Evolutionary conservation across 2,888 invertebrate species (phyloP).

Genomic region (Volucella bombylans): DNA sequence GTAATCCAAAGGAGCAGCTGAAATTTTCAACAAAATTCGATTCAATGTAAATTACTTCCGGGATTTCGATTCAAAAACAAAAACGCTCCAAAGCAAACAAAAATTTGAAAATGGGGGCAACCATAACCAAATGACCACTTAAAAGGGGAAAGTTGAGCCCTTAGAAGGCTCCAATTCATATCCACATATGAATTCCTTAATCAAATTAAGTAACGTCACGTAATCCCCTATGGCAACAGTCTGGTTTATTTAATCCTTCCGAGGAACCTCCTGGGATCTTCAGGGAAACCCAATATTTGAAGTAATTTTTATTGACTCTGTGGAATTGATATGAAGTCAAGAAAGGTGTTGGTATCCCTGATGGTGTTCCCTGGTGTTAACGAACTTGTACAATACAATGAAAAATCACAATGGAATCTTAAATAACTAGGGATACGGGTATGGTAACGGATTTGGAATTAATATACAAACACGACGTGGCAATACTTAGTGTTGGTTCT

Average conservation of each 20-base stretch:
- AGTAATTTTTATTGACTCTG: neutral
- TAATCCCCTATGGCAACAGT: neutral
- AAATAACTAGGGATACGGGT: slow-evolving; percentile 17
- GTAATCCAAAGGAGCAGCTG: slow-evolving; percentile 17
- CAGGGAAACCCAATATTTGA: slow-evolving; percentile 17
- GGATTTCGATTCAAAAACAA: neutral
- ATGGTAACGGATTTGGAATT: neutral
- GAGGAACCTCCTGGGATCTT: neutral
- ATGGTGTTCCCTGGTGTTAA: slow-evolving; percentile 6
- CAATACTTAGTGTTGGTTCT: neutral
- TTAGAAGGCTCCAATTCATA: no score
- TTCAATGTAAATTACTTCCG: slow-evolving; percentile 26
- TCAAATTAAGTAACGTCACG: no score
- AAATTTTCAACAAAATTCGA: neutral
- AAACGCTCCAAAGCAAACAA: no score
- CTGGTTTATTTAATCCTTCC: slow-evolving; percentile 17
- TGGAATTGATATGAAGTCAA: slow-evolving; percentile 22
- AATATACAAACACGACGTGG: slow-evolving; percentile 11
- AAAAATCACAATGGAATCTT: slow-evolving; percentile 21
- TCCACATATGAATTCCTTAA: no score
- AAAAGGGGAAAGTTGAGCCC: neutral
- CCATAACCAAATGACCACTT: neutral
- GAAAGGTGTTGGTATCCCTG: neutral
- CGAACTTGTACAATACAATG: slow-evolving; percentile 17
- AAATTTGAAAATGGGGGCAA: neutral